A percentile compares a stretch with the other conserved stretches of the same genome.
Conservation (phyloP, 2,113 vertebrate genomes). For the Rhinolophus ferrumequinum region DNA sequence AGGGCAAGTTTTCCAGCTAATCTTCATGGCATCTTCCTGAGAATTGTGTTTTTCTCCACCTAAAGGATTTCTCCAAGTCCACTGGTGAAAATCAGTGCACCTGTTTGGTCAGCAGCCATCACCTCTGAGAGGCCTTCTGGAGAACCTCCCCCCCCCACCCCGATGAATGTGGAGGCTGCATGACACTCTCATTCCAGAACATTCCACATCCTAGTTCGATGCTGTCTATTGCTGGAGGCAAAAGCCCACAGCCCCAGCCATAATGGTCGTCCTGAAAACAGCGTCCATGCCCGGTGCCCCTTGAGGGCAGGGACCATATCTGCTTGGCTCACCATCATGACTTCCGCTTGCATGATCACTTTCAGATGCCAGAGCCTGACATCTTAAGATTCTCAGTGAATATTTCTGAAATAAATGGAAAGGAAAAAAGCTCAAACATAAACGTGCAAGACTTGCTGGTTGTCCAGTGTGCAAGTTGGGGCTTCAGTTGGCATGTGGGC, state of each 20-base stretch:
- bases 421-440: neutral
- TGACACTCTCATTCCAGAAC: neutral
- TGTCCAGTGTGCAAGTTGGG: no score
- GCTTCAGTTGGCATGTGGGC: neutral
- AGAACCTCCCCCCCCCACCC: no score
- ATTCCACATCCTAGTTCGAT: neutral
- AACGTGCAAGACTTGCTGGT: neutral
- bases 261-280: fast-evolving
- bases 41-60: neutral
- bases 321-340: neutral
- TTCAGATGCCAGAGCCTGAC: neutral
- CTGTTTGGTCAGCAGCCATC: neutral
- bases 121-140: neutral
- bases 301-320: fast-evolving
- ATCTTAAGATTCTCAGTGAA: neutral
- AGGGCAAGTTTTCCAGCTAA: neutral
- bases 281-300: fast-evolving
- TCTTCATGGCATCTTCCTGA: neutral
- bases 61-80: neutral
- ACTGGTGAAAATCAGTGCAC: neutral
- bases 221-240: neutral
- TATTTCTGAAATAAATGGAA: neutral
- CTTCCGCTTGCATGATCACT: neutral
- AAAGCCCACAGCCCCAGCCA: no score
- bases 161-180: neutral